phyloP scores from a whole-genome alignment of 1,140 invertebrate genomes.

The Zeugodacus cucurbitae region DNA sequence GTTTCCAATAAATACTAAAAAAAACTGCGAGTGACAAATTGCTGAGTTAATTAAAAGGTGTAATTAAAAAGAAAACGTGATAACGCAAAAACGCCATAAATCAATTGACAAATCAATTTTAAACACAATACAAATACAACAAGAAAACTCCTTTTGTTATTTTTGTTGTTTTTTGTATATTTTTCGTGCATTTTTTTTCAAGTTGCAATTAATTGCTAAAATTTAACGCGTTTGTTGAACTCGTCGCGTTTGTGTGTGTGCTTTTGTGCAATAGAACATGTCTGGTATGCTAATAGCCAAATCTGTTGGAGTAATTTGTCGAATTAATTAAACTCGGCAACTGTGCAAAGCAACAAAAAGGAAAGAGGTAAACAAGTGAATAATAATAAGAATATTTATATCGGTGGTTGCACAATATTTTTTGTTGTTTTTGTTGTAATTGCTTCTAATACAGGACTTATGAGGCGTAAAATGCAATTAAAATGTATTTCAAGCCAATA shows the following conservation, averaged over 20 bases:
- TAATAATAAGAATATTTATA: too few species aligned
- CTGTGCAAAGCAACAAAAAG: background rate
- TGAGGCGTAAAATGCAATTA: too few species aligned
- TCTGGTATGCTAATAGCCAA: background rate
- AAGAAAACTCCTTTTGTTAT: background rate
- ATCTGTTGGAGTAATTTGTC: background rate
- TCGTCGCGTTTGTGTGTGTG: background rate
- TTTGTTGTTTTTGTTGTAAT: too few species aligned
- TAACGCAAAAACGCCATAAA: too few species aligned
- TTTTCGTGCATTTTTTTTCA: background rate
- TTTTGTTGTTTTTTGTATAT: background rate
- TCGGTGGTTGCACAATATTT: too few species aligned
- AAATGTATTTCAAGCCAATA: too few species aligned
- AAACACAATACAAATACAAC: background rate
- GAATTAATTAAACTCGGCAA: background rate
- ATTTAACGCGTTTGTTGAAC: background rate
- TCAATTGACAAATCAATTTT: background rate
- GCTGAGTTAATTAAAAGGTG: background rate
- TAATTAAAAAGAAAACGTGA: background rate
- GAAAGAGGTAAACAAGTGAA: background rate
- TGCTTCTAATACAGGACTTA: too few species aligned
- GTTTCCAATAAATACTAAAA: background rate
- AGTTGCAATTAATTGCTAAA: background rate
- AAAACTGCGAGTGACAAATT: background rate
- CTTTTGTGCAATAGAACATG: background rate